These are phyloP conservation scores for Boloria euphrosyne DNA, from an alignment of 2,888 invertebrate species.

Conservation along the genomic window DNA sequence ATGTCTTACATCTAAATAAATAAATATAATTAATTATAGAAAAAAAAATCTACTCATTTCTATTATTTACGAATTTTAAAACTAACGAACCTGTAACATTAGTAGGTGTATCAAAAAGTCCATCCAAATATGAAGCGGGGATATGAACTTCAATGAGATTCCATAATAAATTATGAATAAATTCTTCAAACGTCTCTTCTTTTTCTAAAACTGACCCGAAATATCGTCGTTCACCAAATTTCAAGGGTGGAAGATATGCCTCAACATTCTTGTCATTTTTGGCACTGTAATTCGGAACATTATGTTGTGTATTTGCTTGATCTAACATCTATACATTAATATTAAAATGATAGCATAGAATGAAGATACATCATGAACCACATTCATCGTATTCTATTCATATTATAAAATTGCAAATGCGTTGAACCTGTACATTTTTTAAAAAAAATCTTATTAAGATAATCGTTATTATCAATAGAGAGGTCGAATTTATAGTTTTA, in stretches of 20 bases:
- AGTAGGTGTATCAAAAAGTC: slow-evolving; percentile 57
- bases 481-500: no score
- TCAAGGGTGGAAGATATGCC: slow-evolving; percentile 58
- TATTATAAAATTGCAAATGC: no score
- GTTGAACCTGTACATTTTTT: no score
- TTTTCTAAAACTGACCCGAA: slow-evolving; percentile 57
- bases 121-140: slow-evolving; percentile 60
- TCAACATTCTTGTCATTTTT: slow-evolving; percentile 58
- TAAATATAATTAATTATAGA: not conserved
- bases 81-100: slow-evolving; percentile 56
- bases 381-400: no score
- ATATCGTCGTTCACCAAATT: slow-evolving; percentile 61
- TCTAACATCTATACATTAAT: not conserved
- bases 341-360: not conserved
- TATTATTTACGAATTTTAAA: not conserved
- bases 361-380: no score
- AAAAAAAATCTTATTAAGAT: no score
- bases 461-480: no score
- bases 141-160: slow-evolving; percentile 51
- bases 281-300: slow-evolving; percentile 54
- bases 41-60: not conserved
- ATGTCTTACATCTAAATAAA: slow-evolving; percentile 60
- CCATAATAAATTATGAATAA: slow-evolving; percentile 59
- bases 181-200: slow-evolving; percentile 46
- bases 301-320: no score